These are phyloP conservation scores for Paradoxurus hermaphroditus DNA, from an alignment of 2,113 vertebrate species.

Conservation along the genomic window DNA sequence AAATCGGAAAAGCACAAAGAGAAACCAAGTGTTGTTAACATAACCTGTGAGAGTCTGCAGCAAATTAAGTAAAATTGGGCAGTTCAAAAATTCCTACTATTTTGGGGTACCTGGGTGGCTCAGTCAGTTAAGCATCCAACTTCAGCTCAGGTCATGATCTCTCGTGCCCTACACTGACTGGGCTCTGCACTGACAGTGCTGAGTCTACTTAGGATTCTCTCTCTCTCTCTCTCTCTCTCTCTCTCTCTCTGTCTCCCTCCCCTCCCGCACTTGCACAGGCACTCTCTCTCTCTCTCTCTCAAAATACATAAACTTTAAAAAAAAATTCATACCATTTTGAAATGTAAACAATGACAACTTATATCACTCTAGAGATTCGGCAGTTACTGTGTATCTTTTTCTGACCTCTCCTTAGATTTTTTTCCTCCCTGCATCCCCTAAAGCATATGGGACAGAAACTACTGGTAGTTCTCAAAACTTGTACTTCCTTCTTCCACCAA, in stretches of 20 bases:
- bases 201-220: no score
- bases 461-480: background rate
- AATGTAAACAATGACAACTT: background rate
- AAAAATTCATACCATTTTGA: background rate
- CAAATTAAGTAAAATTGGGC: background rate
- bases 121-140: no score
- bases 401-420: background rate
- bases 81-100: background rate
- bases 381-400: background rate
- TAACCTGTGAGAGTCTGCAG: background rate
- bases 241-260: no score
- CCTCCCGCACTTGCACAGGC: no score
- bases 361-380: background rate
- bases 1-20: background rate
- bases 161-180: no score
- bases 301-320: no score
- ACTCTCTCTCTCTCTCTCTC: no score
- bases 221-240: no score
- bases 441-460: background rate
- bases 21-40: background rate
- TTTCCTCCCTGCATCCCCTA: background rate
- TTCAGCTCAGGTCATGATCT: no score
- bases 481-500: background rate
- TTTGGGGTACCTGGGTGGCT: background rate
- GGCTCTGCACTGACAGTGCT: no score